Evolutionary conservation across 2,797 vertebrate species (phyloP), one percentile per base, ranked within the genome.

Genomic region (Falco novaeseelandiae): DNA sequence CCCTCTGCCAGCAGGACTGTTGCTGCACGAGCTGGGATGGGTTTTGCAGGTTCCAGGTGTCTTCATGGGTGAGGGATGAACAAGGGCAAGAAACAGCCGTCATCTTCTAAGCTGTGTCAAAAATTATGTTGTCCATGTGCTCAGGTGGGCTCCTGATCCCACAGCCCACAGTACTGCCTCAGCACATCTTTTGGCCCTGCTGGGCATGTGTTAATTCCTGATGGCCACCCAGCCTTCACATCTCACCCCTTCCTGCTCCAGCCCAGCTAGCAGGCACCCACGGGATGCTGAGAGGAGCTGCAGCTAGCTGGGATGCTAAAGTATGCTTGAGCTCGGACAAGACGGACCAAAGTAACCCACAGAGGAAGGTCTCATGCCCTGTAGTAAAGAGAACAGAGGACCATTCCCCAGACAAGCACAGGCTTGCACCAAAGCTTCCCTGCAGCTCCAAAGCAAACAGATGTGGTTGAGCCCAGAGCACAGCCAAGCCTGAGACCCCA

Each of bases 371-470:
- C 54, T 66, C 34, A 13, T 29, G 17, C 54, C 48, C 73, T 57
- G 34, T 34, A 30, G 25, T 23, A 42, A 30, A 0, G 5, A 73
- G 54, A 32, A 61, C 48, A 23, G 46, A 42, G 14, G 30, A 40
- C 30, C 74, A 7, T 36, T 30, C 73, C 46, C 12, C 3, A 1
- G 38, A 40, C 46, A 46, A 81, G n/a, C 80, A 36, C 42, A 70
- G 51, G 13, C 51, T 71, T 22, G 46, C 26, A 55, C 52, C 29
- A 32, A 34, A 52, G 25, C 51, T 65, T 11, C 54, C 22, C 54
- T 34, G 3, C 52, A 12, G 55, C 44, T 62, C 57, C 6, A 0
- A 4, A 2, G 22, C 46, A 18, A 55, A 26, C 3, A 25, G 63
- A 27, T 12, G 51, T 6, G 46, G 57, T 1, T 52, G 25, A 38